A percentile compares a stretch with the other conserved stretches of the same genome.
Conservation (phyloP, 2,888 invertebrate species). For the Patella pellucida region DNA sequence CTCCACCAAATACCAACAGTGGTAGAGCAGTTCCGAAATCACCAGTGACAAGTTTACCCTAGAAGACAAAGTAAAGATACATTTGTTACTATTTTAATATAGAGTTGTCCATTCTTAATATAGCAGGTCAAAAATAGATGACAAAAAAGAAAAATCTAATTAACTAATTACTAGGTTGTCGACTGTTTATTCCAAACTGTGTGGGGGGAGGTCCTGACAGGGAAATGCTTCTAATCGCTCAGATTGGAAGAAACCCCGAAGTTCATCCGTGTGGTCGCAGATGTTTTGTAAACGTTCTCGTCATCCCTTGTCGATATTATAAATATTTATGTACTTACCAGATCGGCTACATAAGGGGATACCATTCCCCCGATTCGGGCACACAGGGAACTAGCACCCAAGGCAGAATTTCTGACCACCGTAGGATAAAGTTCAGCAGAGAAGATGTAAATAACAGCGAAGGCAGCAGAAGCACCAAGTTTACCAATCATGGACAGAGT, state of each 20-base stretch:
- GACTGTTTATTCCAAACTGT: too few relatives aligned
- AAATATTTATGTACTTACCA: constrained; percentile 39
- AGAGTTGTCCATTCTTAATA: too few relatives aligned
- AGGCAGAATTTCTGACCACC: constrained; percentile 87
- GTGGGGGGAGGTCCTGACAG: too few relatives aligned
- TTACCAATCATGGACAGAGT: constrained; percentile 82
- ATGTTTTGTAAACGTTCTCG: too few relatives aligned
- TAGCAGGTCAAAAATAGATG: too few relatives aligned
- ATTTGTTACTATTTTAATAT: too few relatives aligned
- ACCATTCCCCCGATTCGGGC: constrained; percentile 88
- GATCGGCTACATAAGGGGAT: constrained; percentile 82
- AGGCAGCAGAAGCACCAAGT: constrained; percentile 85
- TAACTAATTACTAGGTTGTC: too few relatives aligned
- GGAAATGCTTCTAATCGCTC: too few relatives aligned
- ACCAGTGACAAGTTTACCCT: constrained; percentile 22
- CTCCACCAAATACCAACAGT: constrained; percentile 80
- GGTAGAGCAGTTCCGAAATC: constrained; percentile 69
- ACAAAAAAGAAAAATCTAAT: too few relatives aligned
- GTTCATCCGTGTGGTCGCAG: too few relatives aligned
- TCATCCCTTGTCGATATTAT: too few relatives aligned
- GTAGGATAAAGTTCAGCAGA: constrained; percentile 92
- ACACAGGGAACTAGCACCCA: constrained; percentile 87
- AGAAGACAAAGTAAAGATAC: not conserved
- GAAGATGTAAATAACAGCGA: constrained; percentile 88
- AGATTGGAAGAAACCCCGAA: too few relatives aligned